Conservation (phyloP, 1,140 invertebrate species). For the Sarcophaga bullata region DNA sequence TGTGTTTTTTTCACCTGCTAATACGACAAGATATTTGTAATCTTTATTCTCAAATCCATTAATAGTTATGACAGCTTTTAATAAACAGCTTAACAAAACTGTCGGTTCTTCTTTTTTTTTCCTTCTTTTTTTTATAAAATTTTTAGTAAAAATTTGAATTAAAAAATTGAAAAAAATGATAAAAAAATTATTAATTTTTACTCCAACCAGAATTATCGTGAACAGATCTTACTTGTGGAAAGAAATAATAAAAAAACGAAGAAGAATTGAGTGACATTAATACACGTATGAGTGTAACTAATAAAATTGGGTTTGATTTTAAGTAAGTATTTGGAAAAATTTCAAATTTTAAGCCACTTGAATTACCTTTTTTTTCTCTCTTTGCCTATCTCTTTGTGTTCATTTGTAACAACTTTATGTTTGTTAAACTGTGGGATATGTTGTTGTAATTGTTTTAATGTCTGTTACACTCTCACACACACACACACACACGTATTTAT, state of each 20-base stretch:
- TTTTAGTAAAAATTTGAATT: too few relatives aligned
- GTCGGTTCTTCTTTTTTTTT: background rate
- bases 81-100: conserved; percentile 15
- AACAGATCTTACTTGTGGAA: background rate
- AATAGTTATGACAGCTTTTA: conserved; percentile 15
- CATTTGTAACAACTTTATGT: conserved; percentile 1
- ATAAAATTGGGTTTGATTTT: background rate
- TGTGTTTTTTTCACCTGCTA: background rate
- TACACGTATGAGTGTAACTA: background rate
- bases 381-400: background rate
- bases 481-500: conserved; percentile 17
- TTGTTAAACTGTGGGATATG: background rate
- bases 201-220: background rate
- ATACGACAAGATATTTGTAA: conserved; percentile 10
- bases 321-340: background rate
- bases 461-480: background rate
- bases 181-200: background rate
- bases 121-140: too few relatives aligned
- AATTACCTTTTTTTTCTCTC: conserved; percentile 24
- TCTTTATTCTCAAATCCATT: conserved; percentile 11
- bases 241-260: background rate
- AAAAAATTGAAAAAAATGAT: background rate
- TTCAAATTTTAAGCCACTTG: conserved; percentile 26
- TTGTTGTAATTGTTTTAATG: conserved; percentile 18
- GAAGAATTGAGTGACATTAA: background rate